phyloP scores from a whole-genome alignment of 2,888 invertebrate species.

The Hydraecia micacea region DNA sequence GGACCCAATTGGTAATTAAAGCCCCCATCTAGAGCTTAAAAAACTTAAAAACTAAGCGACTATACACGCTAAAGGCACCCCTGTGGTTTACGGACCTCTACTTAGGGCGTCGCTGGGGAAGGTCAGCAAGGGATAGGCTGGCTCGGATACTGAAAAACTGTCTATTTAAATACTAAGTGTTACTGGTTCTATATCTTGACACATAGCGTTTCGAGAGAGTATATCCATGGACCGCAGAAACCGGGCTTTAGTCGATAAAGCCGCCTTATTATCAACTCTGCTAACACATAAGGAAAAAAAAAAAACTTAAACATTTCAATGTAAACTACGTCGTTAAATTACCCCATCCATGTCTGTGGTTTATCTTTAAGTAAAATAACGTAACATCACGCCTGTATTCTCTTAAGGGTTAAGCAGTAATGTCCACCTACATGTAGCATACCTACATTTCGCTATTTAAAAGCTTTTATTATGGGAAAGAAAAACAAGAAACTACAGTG shows the following conservation, averaged over 20 bases:
- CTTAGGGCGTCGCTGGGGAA: too few species aligned
- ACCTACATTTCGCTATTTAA: background rate
- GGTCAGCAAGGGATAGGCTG: too few species aligned
- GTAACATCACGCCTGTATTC: background rate
- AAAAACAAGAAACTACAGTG: background rate
- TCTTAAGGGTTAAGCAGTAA: background rate
- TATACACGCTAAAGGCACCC: too few species aligned
- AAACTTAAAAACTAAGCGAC: too few species aligned
- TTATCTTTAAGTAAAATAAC: background rate
- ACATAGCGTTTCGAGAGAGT: background rate
- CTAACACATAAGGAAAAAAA: background rate
- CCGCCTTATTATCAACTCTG: background rate
- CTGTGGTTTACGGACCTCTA: too few species aligned
- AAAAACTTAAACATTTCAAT: background rate
- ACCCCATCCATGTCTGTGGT: background rate
- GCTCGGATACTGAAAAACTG: too few species aligned
- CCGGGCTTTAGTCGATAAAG: background rate
- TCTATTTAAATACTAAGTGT: background rate
- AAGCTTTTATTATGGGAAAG: too few species aligned
- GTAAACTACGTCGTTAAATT: slow-evolving; percentile 10
- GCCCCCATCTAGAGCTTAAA: too few species aligned
- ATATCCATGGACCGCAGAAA: background rate
- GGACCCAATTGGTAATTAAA: too few species aligned
- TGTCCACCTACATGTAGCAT: background rate
- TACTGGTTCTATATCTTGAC: background rate